Base-by-base conservation (phyloP, 2,888 invertebrate species). In the Campaea margaritaria region DNA sequence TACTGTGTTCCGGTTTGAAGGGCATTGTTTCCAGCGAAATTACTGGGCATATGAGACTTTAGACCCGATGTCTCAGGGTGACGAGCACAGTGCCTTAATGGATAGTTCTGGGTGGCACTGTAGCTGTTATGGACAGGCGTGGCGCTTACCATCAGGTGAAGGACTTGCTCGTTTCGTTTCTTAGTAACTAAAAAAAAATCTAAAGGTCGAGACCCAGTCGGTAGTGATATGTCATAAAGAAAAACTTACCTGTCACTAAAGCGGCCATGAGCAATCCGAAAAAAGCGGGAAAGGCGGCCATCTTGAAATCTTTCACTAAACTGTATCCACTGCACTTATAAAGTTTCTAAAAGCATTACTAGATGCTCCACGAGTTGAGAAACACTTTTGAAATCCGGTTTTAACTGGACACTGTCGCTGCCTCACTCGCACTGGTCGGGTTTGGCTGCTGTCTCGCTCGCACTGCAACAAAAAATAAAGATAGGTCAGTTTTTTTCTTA, bases 231-330 rank as follows among this genome's bases (percentile, higher is more conserved):
- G n/a, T n/a, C n/a, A 36, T 36, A 2, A 63, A 31, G 56, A 46
- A 66, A 59, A 58, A 63, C 86, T 81, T 68, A 91, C 91, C 91
- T 91, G 87, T 80, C 36, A 88, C 90, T 71, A 83, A 62, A 64
- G 75, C 79, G 53, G 81, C 85, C 77, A 89, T 67, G 38, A 89
- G 70, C 72, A 90, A 79, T 82, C 86, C 87, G 71, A 91, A 85
- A 86, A 90, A 68, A 72, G 90, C 91, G 89, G 89, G 83, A 86
- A 89, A 65, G 60, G 71, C 83, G 61, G 89, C 86, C 91, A 91
- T 91, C 78, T 89, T 89, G 81, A 69, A 73, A 67, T 55, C 47
- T 47, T 45, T 49, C 59, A 58, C 63, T 57, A 74, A 75, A 58
- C 45, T 47, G 72, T 75, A 70, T 68, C 61, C 68, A 77, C 76